Percentiles rank a stretch among this genome's conserved stretches.
phyloP scores from a whole-genome alignment of 2,797 vertebrate genomes.

The Acridotheres tristis region DNA sequence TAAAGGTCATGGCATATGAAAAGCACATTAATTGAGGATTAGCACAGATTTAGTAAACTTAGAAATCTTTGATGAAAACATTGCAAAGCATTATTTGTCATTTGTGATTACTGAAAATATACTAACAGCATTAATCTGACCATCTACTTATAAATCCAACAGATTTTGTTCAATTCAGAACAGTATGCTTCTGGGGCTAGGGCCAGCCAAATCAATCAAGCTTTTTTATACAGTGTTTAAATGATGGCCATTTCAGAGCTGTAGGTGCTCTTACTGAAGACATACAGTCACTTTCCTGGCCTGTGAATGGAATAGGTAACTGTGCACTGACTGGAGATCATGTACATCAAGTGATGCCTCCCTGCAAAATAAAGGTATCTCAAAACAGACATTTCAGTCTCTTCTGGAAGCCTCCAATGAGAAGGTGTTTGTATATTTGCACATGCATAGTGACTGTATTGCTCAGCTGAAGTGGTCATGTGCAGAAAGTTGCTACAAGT shows the following conservation, averaged over 20 bases:
- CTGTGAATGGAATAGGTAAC: background rate
- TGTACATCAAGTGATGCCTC: fast-evolving
- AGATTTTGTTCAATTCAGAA: background rate
- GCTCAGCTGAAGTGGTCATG: fast-evolving
- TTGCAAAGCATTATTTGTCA: background rate
- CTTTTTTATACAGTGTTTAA: background rate
- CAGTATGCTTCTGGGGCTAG: background rate
- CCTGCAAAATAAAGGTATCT: background rate
- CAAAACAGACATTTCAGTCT: background rate
- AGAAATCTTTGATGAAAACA: conserved; percentile 21
- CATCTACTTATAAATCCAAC: background rate
- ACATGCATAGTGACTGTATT: background rate
- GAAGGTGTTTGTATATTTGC: background rate
- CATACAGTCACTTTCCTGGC: background rate
- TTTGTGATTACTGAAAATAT: conserved; percentile 5
- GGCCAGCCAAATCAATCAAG: background rate
- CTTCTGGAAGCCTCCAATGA: background rate
- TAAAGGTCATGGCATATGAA: conserved; percentile 42
- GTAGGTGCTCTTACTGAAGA: background rate
- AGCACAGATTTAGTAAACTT: conserved; percentile 33
- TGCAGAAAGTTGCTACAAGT: background rate
- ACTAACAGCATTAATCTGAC: background rate
- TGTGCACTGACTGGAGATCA: background rate
- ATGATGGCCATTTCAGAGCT: background rate
- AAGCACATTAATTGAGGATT: conserved; percentile 45